phyloP scores from a whole-genome alignment of 1,140 invertebrate species.

The Pristionchus pacificus region DNA sequence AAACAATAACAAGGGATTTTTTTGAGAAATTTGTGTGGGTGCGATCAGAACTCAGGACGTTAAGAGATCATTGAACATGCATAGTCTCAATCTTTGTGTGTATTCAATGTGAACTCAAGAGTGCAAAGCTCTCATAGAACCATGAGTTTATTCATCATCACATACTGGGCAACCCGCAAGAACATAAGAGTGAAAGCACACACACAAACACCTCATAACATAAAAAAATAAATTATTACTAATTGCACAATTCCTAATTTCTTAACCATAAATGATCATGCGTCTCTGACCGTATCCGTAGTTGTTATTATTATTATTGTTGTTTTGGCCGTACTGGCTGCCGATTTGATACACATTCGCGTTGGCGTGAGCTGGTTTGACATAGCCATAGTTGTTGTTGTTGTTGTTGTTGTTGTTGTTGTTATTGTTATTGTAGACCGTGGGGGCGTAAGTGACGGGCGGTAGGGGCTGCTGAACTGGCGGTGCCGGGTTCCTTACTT shows the following conservation, averaged over 20 bases:
- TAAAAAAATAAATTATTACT: slow-evolving; percentile 10
- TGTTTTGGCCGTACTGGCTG: neutral
- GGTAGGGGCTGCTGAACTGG: slow-evolving; percentile 8
- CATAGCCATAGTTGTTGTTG: slow-evolving; percentile 2
- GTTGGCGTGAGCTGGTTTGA: slow-evolving; percentile 14
- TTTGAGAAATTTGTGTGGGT: no score
- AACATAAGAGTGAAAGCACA: neutral
- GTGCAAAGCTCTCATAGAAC: no score
- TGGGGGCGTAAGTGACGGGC: slow-evolving; percentile 3
- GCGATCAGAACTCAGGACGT: no score
- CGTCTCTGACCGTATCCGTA: neutral
- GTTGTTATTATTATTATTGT: neutral
- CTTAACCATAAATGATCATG: neutral
- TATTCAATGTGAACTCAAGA: no score
- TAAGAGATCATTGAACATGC: no score
- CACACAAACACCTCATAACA: slow-evolving; percentile 21
- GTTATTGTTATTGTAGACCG: slow-evolving; percentile 4
- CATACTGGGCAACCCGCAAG: no score
- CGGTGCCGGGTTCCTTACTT: neutral
- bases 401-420: slow-evolving; percentile 17
- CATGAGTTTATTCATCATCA: no score
- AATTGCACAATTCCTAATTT: neutral
- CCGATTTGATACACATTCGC: neutral
- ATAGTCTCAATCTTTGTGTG: no score
- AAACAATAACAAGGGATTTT: no score